These are phyloP conservation scores for Corapipo altera DNA, from an alignment of 2,113 vertebrate species.

Conservation along the genomic window DNA sequence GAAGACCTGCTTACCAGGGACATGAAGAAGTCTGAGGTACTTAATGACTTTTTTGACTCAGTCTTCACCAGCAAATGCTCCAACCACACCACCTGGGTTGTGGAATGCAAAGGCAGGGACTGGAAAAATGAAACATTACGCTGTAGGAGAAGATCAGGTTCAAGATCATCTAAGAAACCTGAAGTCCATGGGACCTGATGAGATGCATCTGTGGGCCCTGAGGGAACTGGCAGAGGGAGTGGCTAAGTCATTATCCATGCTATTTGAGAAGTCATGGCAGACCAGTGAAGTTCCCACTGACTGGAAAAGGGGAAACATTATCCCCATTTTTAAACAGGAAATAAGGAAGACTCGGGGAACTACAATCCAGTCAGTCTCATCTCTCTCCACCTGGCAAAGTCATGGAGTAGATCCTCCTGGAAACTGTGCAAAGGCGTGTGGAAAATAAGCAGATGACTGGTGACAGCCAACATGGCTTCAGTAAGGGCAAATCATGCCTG, in stretches of 20 bases:
- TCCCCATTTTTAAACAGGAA: background rate
- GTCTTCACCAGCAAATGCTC: background rate
- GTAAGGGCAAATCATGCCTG: background rate
- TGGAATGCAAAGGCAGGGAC: background rate
- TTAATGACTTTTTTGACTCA: background rate
- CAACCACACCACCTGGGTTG: background rate
- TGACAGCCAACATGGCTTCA: background rate
- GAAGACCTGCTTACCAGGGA: fast-evolving
- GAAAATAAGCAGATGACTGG: background rate
- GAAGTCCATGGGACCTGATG: background rate
- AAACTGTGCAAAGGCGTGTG: background rate
- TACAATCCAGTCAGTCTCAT: background rate
- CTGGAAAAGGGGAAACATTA: background rate
- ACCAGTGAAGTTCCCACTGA: background rate
- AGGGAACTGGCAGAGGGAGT: background rate
- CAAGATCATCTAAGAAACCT: background rate
- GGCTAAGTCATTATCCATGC: background rate
- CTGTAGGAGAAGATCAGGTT: background rate
- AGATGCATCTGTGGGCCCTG: fast-evolving
- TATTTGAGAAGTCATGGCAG: background rate
- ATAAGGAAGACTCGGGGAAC: background rate
- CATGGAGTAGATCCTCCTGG: background rate
- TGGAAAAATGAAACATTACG: background rate
- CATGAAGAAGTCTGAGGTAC: background rate
- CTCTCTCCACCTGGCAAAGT: background rate